Evolutionary conservation across 2,888 invertebrate genomes (phyloP), one percentile per base, ranked within the genome.

Genomic region (Cephonodes hylas): DNA sequence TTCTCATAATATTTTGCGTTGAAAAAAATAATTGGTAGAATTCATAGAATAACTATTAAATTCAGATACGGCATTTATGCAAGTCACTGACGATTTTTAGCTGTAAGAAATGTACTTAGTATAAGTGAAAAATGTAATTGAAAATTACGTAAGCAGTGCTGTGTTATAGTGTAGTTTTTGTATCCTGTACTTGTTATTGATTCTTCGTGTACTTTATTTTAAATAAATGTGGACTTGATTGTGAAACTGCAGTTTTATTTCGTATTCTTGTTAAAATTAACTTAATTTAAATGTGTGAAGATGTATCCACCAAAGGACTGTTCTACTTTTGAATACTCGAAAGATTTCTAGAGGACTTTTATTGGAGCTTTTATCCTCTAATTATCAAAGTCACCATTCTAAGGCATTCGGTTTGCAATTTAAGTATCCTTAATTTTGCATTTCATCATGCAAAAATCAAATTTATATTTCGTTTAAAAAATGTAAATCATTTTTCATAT

Each of bases 61-160:
- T 20, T 27, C 13, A 5, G 27, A 23, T 15, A 42, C 20, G 8
- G 48, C 53, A 53, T 53, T 53, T 53, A 27, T 53, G 18, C 53
- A 53, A 53, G 53, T 53, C 53, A 27, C 53, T 53, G 53, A 53
- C 18, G 53, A 53, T 53, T 18, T 10, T 1, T 53, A 58, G 10
- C 8, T 31, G 18, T 53, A 31, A 53, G 18, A 31, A 15, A 53
- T 53, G 20, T 20, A 44, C 15, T n/a, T 53, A 53, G 18, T 15
- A 1, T 31, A 53, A 20, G 27, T 13, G 5, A 53, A n/a, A 7
- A 27, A 31, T 7, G 15, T 27, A 48, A 48, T 48, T 31, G 4
- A 53, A 31, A 53, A 31, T 53, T 53, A 53, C 53, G 7, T 4
- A 53, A 53, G 31, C 31, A 31, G 18, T 15, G 27, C 53, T 53